phyloP scores from a whole-genome alignment of 2,888 invertebrate genomes.

The Hirtodrosophila cameraria region DNA sequence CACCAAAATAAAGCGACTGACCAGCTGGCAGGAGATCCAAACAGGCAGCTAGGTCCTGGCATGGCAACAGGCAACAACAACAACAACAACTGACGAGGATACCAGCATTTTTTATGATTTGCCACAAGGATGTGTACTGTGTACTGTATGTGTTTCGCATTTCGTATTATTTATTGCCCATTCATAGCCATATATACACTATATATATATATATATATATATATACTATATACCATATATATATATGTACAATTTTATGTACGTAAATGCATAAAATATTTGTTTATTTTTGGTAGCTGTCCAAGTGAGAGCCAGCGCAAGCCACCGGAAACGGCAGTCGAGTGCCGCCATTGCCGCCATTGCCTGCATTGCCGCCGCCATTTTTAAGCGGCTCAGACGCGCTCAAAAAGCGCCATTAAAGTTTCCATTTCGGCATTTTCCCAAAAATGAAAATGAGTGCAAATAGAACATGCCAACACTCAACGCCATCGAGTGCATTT shows the following conservation, averaged over 20 bases:
- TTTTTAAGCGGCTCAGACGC: constrained; percentile 41
- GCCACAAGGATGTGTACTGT: constrained; percentile 27
- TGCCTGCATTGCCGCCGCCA: constrained; percentile 31
- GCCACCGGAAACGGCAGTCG: constrained; percentile 13
- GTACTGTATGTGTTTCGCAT: constrained; percentile 14
- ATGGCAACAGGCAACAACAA: constrained; percentile 58
- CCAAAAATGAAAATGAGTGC: constrained; percentile 9
- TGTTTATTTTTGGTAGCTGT: constrained; percentile 23
- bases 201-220: background rate
- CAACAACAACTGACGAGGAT: constrained; percentile 38
- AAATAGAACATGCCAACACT: constrained; percentile 18
- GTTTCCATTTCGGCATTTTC: constrained; percentile 25
- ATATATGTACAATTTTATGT: background rate
- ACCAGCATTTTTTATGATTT: constrained; percentile 64
- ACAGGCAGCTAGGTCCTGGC: constrained; percentile 12
- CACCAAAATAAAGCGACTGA: constrained; percentile 57
- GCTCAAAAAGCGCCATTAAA: constrained; percentile 50
- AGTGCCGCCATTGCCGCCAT: too few relatives aligned
- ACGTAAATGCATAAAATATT: constrained; percentile 44
- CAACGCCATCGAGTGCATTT: constrained; percentile 59
- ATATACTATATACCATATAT: too few relatives aligned
- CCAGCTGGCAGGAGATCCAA: constrained; percentile 36
- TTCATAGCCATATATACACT: constrained; percentile 13
- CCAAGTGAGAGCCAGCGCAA: background rate
- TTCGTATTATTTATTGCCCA: constrained; percentile 47